phyloP scores from a whole-genome alignment of 2,888 invertebrate genomes.

The Thelaira solivaga region DNA sequence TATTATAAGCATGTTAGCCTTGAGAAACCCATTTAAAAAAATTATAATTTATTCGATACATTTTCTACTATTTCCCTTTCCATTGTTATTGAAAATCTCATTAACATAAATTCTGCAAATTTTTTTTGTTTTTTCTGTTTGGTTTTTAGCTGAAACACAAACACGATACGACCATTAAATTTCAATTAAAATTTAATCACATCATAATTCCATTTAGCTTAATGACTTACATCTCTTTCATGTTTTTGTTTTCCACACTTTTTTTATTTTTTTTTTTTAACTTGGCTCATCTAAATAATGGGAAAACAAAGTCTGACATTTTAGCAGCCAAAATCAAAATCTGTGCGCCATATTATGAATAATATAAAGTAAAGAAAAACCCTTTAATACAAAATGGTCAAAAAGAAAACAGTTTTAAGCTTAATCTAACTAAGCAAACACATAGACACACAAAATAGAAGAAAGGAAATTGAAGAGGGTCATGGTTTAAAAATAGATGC shows the following conservation, averaged over 20 bases:
- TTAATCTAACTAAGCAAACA: constrained; percentile 17
- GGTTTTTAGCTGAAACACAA: background rate
- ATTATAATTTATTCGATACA: no score
- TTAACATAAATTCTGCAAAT: no score
- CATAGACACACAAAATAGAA: background rate
- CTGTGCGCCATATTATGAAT: constrained; percentile 13
- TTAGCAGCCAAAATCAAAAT: constrained; percentile 35
- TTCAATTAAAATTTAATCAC: constrained; percentile 53
- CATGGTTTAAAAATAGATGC: background rate
- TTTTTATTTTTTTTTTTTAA: background rate
- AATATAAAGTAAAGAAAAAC: constrained; percentile 11
- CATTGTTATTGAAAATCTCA: no score
- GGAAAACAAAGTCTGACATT: constrained; percentile 17
- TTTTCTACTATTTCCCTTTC: no score
- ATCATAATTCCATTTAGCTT: constrained; percentile 28
- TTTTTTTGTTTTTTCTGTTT: background rate
- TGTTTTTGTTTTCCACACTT: background rate
- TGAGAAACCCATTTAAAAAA: no score
- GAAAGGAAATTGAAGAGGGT: background rate
- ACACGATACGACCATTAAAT: constrained; percentile 41
- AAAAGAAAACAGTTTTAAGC: constrained; percentile 1
- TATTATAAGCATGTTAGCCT: no score
- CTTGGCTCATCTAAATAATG: constrained; percentile 3
- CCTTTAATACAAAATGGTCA: background rate
- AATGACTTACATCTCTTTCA: constrained; percentile 44